Base-by-base conservation (phyloP, 2,888 invertebrate genomes). In the Phrixothrix hirtus region DNA sequence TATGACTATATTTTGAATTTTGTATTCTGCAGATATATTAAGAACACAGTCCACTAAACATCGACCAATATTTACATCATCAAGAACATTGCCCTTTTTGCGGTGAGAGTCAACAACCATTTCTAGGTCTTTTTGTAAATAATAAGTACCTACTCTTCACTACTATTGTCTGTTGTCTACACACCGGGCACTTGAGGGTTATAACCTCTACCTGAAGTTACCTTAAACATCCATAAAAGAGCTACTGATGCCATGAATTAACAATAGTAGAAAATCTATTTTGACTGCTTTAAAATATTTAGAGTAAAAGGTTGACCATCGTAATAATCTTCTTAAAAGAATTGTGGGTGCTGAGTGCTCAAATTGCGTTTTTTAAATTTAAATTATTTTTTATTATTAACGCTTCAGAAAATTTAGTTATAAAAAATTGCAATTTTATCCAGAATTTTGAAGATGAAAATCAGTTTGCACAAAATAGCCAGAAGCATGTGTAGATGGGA, bases 21-120 rank as follows among this genome's bases (percentile, higher is more conserved):
- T n/a, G n/a, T n/a, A n/a, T n/a, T n/a, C n/a, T n/a, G n/a, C n/a
- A n/a, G n/a, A n/a, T n/a, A n/a, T n/a, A n/a, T 7, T 14, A 6
- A 34, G n/a, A 15, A 9, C 21, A 11, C 15, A 36, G 21, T 36
- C 15, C 25, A 12, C 21, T 51, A 49, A 39, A 49, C 38, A 50
- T 44, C 37, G 50, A 30, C 25, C 54, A 51, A 54, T 57, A 57
- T 59, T 57, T 59, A 59, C 59, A 55, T 52, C 53, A 50, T 43
- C 48, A 39, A 34, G 45, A 50, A 35, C 47, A 42, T 55, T 55
- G 59, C 49, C 57, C 59, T 57, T 59, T 59, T 59, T 57, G 57
- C 59, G 55, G 59, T 50, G 59, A 53, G 55, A 61, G 64, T 64
- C 64, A 64, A 64, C 64, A 64, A 57, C 56, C 43, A 55, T 59